Base-by-base conservation (phyloP, 2,113 vertebrate species). In the Pollimyrus isidori region DNA sequence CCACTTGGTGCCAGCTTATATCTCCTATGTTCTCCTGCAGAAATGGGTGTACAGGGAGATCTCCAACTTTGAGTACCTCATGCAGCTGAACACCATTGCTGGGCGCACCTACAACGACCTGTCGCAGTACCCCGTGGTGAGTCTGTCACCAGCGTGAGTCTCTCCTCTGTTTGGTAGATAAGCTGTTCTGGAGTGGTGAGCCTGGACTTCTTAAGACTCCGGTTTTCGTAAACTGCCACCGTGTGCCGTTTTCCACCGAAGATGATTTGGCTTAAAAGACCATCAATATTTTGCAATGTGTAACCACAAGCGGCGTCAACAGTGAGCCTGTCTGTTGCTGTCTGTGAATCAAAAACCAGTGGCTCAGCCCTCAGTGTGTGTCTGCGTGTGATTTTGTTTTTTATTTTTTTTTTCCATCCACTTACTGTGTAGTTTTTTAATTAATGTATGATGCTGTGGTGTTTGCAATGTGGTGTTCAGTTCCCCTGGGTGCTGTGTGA, bases 61-160 rank as follows among this genome's bases (percentile, higher is more conserved):
- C 91, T 99, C 98, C 93, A 99, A 99, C 93, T 99, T 99, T 0
- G 98, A 99, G 92, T 99, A 99, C 93, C 95, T 99, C 91, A 99
- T 99, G 98, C 97, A 99, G 90, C 96, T 99, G 42, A 99, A 99
- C 94, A 99, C 98, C 30, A 99, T 99, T 0, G 95, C 98, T 0
- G 98, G 98, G 0, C 97, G 98, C 89, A 99, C 98, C 65, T 99
- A 99, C 95, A 99, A 98, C 0, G 98, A 99, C 95, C 95, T 99
- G 88, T 99, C 98, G 0, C 98, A 99, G 93, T 99, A 99, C 93
- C 98, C 98, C 0, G 98, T 99, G 97, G 98, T 99, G 92, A 97
- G 97, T 17, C n/a, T 39, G 80, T 23, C 45, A 7, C 39, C 21
- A 15, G 80, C 80, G 48, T 23, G 17, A 6, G 82, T 17, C 73